Conservation (phyloP, 2,113 vertebrate species). For the Lynx canadensis region DNA sequence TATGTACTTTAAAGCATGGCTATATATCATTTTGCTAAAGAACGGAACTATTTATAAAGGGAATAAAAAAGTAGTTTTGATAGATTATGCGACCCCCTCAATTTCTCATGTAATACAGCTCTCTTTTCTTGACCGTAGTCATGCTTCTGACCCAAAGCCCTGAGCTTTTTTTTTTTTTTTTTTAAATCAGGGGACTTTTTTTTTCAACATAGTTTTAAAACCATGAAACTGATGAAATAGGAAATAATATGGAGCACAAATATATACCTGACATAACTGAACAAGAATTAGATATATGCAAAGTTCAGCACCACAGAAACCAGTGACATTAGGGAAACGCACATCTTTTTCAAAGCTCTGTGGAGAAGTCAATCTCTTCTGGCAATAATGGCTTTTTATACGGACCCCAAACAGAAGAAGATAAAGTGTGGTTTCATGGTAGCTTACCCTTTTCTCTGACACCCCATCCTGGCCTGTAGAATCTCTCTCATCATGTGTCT, state of each 20-base stretch:
- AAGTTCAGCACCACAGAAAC: conserved; percentile 43
- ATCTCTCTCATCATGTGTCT: conserved; percentile 90
- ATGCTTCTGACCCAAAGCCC: conserved; percentile 28
- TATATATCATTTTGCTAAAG: conserved; percentile 80
- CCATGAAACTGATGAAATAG: conserved; percentile 27
- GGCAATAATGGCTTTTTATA: conserved; percentile 33
- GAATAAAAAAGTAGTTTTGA: conserved; percentile 56
- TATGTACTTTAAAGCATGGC: conserved; percentile 24
- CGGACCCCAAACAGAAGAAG: conserved; percentile 75
- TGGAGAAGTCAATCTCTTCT: conserved; percentile 8
- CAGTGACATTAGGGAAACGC: conserved; percentile 44
- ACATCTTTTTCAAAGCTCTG: conserved; percentile 36
- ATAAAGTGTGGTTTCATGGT: conserved; percentile 78
- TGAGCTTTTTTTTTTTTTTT: conserved; percentile 15
- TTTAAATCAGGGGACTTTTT: background rate
- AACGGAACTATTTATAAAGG: conserved; percentile 80
- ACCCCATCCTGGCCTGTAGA: conserved; percentile 89
- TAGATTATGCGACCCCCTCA: background rate
- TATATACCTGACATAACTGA: conserved; percentile 43
- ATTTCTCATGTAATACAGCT: background rate
- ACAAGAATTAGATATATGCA: conserved; percentile 36
- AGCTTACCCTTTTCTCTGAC: conserved; percentile 96
- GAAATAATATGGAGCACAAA: conserved; percentile 45
- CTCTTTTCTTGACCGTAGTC: conserved; percentile 40
- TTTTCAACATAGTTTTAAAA: conserved; percentile 47